These are phyloP conservation scores for Epinotia bilunana DNA, from an alignment of 2,888 invertebrate genomes.

Conservation along the genomic window DNA sequence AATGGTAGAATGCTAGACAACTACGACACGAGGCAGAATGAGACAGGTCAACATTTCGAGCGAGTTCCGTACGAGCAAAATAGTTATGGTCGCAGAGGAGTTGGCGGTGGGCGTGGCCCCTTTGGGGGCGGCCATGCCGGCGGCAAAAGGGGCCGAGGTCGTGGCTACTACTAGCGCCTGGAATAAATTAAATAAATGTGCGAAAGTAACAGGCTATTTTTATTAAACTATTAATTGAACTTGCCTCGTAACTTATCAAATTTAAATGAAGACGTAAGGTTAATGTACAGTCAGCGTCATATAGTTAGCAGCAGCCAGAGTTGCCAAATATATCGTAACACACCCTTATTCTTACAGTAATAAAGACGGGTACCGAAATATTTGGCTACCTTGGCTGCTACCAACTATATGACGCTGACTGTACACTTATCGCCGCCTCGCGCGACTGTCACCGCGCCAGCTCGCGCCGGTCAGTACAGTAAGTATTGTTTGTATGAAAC, in stretches of 20 bases:
- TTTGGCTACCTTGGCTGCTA: too few species aligned
- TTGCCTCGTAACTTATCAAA: background rate
- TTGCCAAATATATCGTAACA: too few species aligned
- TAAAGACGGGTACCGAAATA: too few species aligned
- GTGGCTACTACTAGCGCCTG: slow-evolving; percentile 52
- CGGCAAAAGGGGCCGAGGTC: slow-evolving; percentile 62
- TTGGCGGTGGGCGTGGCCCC: slow-evolving; percentile 53
- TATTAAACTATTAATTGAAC: background rate
- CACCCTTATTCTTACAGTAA: too few species aligned
- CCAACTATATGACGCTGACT: too few species aligned
- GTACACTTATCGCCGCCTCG: too few species aligned
- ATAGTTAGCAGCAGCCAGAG: too few species aligned
- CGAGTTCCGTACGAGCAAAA: slow-evolving; percentile 49
- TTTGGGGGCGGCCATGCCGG: slow-evolving; percentile 50
- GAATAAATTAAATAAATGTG: background rate
- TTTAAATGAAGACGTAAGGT: background rate
- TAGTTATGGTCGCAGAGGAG: slow-evolving; percentile 60
- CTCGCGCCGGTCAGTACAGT: too few species aligned
- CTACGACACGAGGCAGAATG: slow-evolving; percentile 48
- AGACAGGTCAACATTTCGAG: slow-evolving; percentile 47
- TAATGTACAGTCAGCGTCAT: too few species aligned
- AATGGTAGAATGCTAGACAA: slow-evolving; percentile 57
- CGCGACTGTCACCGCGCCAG: too few species aligned
- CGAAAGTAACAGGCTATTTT: background rate
- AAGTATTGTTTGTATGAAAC: too few species aligned